Conservation (phyloP, 2,888 invertebrate species). For the Tipula vernalis region DNA sequence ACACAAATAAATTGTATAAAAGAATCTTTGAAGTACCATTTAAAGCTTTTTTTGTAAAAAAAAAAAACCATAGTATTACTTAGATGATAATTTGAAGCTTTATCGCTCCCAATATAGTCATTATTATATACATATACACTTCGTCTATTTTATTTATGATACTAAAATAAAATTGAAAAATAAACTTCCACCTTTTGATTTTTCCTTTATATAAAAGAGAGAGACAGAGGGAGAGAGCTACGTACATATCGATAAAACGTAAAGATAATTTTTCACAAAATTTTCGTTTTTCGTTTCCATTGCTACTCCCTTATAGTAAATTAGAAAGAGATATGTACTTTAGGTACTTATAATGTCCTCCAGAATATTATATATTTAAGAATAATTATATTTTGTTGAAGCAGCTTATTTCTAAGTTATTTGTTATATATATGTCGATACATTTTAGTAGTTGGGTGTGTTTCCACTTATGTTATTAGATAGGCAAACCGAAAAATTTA, state of each 20-base stretch:
- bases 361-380: background rate
- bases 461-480: background rate
- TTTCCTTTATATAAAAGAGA: background rate
- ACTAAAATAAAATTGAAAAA: conserved; percentile 4
- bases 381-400: background rate
- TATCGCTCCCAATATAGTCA: conserved; percentile 9
- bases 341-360: background rate
- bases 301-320: background rate
- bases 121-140: background rate
- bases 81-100: conserved; percentile 10
- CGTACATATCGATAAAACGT: background rate
- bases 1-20: background rate
- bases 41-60: background rate
- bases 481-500: background rate
- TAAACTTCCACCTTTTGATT: conserved; percentile 4
- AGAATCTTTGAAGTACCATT: background rate
- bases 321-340: background rate
- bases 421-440: background rate
- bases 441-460: background rate
- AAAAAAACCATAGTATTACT: background rate
- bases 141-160: background rate
- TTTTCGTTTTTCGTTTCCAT: background rate
- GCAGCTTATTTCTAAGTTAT: background rate
- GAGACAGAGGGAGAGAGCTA: background rate
- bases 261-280: background rate